phyloP scores from a whole-genome alignment of 2,113 vertebrate genomes.

The Tragelaphus strepsiceros region DNA sequence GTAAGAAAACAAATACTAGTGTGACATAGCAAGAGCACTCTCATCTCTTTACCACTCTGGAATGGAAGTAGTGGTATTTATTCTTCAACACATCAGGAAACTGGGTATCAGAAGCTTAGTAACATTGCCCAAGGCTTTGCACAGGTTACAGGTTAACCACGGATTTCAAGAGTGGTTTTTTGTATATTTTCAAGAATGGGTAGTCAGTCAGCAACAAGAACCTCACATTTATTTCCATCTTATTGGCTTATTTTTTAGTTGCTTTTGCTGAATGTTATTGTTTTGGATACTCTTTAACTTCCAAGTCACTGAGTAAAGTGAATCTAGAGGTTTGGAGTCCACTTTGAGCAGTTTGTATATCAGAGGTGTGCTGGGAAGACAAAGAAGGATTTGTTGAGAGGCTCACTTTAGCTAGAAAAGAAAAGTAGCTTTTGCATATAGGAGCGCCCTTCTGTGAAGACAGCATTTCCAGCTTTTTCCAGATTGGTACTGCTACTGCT shows the following conservation, averaged over 20 bases:
- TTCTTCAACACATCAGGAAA: background rate
- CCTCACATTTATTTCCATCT: background rate
- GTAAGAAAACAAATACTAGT: background rate
- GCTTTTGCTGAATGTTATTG: background rate
- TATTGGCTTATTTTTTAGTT: background rate
- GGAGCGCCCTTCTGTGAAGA: background rate
- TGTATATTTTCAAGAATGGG: background rate
- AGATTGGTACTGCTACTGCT: background rate
- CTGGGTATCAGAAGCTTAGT: background rate
- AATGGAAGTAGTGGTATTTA: background rate
- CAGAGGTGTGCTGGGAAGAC: background rate
- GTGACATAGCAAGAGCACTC: background rate
- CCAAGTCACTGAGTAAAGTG: background rate
- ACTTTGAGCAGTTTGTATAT: background rate
- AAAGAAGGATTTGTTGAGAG: background rate
- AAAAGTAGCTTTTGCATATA: background rate
- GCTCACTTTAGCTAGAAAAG: background rate
- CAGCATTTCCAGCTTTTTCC: background rate
- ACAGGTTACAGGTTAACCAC: background rate
- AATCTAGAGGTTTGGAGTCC: background rate
- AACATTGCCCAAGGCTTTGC: background rate
- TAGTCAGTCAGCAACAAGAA: background rate
- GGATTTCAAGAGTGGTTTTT: conserved; percentile 1
- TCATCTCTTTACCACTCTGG: background rate
- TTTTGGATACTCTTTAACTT: background rate